Percentiles rank a stretch among this genome's conserved stretches.
Evolutionary conservation across 2,113 vertebrate species (phyloP).

Genomic region (Podarcis cretensis): DNA sequence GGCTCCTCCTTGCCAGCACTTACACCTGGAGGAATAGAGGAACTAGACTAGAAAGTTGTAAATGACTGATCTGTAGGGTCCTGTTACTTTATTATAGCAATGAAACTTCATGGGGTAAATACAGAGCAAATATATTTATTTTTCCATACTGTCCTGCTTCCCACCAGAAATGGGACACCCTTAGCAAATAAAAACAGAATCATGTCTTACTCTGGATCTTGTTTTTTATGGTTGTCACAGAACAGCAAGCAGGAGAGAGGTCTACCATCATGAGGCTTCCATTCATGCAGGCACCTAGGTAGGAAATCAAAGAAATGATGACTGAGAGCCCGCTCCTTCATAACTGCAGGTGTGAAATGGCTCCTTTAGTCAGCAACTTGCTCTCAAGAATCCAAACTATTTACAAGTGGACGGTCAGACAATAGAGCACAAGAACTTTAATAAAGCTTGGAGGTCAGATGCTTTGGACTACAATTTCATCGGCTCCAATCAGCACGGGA

Average conservation of each 20-base stretch:
- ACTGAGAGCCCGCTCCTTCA: neutral
- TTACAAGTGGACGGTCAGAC: neutral
- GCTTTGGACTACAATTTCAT: too few species aligned
- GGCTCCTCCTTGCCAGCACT: neutral
- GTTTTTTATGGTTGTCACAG: constrained; percentile 98
- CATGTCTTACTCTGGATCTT: constrained; percentile 94
- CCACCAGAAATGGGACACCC: neutral
- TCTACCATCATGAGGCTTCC: constrained; percentile 91
- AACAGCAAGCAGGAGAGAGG: constrained; percentile 96
- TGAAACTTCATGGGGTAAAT: neutral
- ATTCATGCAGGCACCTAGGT: constrained; percentile 92
- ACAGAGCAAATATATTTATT: neutral
- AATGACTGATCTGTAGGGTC: neutral
- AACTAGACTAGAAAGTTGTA: neutral
- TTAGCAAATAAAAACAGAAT: accelerated
- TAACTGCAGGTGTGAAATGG: neutral
- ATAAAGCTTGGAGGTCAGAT: neutral
- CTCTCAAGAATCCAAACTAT: neutral
- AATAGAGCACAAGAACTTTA: neutral
- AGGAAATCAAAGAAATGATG: constrained; percentile 27
- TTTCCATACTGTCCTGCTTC: neutral
- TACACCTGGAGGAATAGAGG: neutral
- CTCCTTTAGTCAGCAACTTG: too few species aligned
- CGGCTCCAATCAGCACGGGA: too few species aligned
- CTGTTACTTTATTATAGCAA: neutral